Percentiles rank a stretch among this genome's conserved stretches.
Conservation (phyloP, 1,140 invertebrate species). For the Mizuhopecten yessoensis region DNA sequence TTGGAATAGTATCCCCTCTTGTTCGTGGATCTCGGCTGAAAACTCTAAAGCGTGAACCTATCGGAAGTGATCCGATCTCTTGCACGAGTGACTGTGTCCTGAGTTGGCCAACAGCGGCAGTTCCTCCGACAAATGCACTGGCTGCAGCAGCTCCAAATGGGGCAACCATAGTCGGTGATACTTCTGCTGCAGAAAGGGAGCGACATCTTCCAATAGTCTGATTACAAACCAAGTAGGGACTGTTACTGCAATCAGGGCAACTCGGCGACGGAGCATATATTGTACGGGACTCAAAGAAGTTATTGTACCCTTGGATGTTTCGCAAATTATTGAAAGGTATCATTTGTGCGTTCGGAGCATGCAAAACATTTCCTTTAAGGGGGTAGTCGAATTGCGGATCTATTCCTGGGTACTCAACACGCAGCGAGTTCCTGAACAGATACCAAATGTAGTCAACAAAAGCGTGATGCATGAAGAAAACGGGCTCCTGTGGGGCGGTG, state of each 20-base stretch:
- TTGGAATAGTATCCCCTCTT: slow-evolving; percentile 6
- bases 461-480: slow-evolving; percentile 83
- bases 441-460: slow-evolving; percentile 82
- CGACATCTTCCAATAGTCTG: not conserved
- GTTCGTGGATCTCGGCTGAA: not conserved
- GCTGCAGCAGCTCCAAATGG: not conserved
- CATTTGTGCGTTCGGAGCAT: slow-evolving; percentile 48
- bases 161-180: not conserved
- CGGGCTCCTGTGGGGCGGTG: slow-evolving; percentile 81
- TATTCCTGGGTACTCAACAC: slow-evolving; percentile 55
- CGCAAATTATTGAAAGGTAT: slow-evolving; percentile 53
- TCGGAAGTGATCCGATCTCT: not conserved
- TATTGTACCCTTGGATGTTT: slow-evolving; percentile 71
- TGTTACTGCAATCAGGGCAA: slow-evolving; percentile 71
- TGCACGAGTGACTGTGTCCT: not conserved
- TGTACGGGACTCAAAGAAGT: slow-evolving; percentile 63
- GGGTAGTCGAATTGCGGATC: slow-evolving; percentile 69
- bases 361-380: slow-evolving; percentile 54
- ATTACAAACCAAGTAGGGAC: slow-evolving; percentile 66
- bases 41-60: not conserved
- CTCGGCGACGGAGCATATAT: slow-evolving; percentile 71
- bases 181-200: slow-evolving; percentile 53
- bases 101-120: not conserved
- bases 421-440: slow-evolving; percentile 73
- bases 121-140: not conserved